Conservation (phyloP, 2,888 invertebrate species). For the Caenorhabditis sp. region DNA sequence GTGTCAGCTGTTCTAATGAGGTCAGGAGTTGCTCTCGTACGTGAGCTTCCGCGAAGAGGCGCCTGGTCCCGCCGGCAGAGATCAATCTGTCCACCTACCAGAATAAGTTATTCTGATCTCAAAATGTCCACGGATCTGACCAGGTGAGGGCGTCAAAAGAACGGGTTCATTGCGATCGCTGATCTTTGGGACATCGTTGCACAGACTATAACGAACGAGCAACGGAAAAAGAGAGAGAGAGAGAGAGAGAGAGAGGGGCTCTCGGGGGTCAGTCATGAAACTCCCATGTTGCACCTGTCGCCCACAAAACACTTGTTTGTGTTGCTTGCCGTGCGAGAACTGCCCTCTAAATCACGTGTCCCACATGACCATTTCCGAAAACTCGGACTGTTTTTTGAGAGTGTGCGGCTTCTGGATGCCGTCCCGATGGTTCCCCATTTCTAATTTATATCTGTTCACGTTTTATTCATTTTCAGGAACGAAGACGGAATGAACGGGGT, state of each 20-base stretch:
- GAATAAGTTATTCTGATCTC: conserved; percentile 13
- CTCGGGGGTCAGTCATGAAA: conserved; percentile 39
- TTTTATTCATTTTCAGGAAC: conserved; percentile 31
- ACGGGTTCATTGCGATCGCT: background rate
- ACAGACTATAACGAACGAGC: no score
- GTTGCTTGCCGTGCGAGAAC: conserved; percentile 7
- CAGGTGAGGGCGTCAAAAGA: conserved; percentile 18
- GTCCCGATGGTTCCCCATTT: conserved; percentile 19
- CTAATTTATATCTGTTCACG: background rate
- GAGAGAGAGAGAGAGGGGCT: no score
- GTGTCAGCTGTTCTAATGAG: conserved; percentile 53
- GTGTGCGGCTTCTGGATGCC: conserved; percentile 35
- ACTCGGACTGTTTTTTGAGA: background rate
- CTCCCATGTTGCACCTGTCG: conserved; percentile 45
- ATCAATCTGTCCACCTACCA: conserved; percentile 5
- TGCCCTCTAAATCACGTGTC: conserved; percentile 31
- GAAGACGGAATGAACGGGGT: conserved; percentile 64
- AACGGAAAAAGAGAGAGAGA: no score
- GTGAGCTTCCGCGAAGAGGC: conserved; percentile 13
- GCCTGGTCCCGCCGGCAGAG: conserved; percentile 2
- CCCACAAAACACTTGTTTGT: conserved; percentile 23
- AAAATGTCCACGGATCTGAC: conserved; percentile 1
- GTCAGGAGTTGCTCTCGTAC: conserved; percentile 40
- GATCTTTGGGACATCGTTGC: background rate
- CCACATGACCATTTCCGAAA: background rate